Base-by-base conservation (phyloP, 2,797 vertebrate genomes). In the Florisuga fusca region DNA sequence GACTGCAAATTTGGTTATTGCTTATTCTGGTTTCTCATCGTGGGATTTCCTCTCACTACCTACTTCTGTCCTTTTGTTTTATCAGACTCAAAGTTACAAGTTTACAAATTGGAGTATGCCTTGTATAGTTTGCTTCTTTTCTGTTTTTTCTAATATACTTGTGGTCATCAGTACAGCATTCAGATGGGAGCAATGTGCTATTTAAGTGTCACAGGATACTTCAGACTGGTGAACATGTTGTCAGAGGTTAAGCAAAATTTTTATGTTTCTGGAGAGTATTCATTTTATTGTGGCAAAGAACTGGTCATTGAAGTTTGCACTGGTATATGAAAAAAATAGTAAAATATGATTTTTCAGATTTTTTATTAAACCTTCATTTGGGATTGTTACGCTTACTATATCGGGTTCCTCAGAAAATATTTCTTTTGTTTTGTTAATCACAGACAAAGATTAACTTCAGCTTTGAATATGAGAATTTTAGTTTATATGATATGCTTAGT, bases 41-140 rank as follows among this genome's bases (percentile, higher is more conserved):
- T 15, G 74, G 38, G 15, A 38, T 89, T 93, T 93, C 36, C 23
- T 83, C 34, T 66, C 38, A 14, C 51, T 66, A 3, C 20, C 17
- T 68, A 1, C 18, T 14, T 71, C 57, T 51, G 0, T 46, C 13
- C 14, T 48, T 77, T 61, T 64, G 25, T 72, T 82, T 45, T 43
- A 46, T 20, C 3, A 3, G 84, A 55, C 1, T 1, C 0, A 1
- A 81, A 84, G 81, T 34, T 17, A 7, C 12, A 50, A 22, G 16
- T 43, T 81, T 76, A 55, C 33, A 45, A 69, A 31, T 16, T 33
- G 23, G n/a, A 68, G 6, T 76, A 11, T 33, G 20, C 48, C 23
- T 17, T 67, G 12, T 68, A 80, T 58, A 55, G 31, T 84, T 69
- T 1, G 2, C 45, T 74, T 11, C 33, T 82, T 93, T 76, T 72